Evolutionary conservation across 2,888 invertebrate genomes (phyloP).

Genomic region (Dicycla oo): DNA sequence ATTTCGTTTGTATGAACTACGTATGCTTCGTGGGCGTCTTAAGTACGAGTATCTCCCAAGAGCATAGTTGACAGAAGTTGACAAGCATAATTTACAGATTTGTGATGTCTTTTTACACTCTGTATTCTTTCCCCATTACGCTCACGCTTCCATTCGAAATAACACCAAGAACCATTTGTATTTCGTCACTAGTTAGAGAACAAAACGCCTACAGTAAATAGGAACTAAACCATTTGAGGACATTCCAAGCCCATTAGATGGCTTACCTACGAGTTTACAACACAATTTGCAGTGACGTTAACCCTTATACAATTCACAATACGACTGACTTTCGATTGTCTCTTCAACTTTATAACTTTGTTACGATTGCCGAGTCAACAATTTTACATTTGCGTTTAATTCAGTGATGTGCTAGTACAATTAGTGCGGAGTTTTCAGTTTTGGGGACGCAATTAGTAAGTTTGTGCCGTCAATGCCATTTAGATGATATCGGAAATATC

Average conservation of each 20-base stretch:
- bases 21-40: too few species aligned
- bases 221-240: constrained; percentile 67
- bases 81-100: too few species aligned
- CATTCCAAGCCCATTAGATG: constrained; percentile 57
- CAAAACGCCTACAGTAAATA: constrained; percentile 59
- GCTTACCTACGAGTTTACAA: constrained; percentile 27
- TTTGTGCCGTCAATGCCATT: constrained; percentile 43
- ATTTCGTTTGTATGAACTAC: too few species aligned
- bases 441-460: constrained; percentile 11
- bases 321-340: constrained; percentile 28
- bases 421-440: constrained; percentile 30
- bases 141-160: background rate
- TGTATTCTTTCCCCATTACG: background rate
- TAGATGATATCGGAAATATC: constrained; percentile 62
- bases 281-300: background rate
- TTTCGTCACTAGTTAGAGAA: constrained; percentile 32
- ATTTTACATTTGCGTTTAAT: constrained; percentile 37
- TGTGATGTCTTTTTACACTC: too few species aligned
- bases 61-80: too few species aligned
- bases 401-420: constrained; percentile 4
- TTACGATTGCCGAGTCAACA: constrained; percentile 19
- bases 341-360: constrained; percentile 31
- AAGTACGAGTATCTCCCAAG: too few species aligned
- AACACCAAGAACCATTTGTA: background rate
- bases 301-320: constrained; percentile 15